These are phyloP conservation scores for Craniophora ligustri DNA, from an alignment of 2,888 invertebrate genomes.

Conservation along the genomic window DNA sequence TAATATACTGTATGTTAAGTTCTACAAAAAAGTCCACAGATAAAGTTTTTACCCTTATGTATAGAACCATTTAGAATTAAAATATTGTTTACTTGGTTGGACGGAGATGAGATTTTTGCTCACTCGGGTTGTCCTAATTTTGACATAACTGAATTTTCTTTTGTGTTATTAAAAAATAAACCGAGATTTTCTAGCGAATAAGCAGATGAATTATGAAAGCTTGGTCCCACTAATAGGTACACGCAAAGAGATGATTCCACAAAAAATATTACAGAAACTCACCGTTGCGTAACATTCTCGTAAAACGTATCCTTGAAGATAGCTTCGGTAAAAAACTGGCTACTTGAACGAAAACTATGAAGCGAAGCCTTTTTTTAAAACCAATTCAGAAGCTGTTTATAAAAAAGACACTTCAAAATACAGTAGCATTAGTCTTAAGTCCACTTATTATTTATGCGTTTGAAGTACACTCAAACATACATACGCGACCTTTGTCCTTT, in stretches of 20 bases:
- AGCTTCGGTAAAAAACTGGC: conserved; percentile 1
- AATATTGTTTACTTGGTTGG: conserved; percentile 31
- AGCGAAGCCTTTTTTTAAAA: conserved; percentile 4
- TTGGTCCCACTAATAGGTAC: conserved; percentile 22
- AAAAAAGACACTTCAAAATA: conserved; percentile 34
- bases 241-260: conserved; percentile 3
- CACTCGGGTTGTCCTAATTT: conserved; percentile 39
- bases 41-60: too few relatives aligned
- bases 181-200: conserved; percentile 24
- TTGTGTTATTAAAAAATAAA: conserved; percentile 39
- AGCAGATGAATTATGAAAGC: conserved; percentile 27
- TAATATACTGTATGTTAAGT: conserved; percentile 21
- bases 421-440: conserved; percentile 39
- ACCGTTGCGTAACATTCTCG: conserved; percentile 14
- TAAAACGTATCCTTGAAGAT: conserved; percentile 8
- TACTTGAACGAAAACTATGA: conserved; percentile 17
- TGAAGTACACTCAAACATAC: conserved; percentile 31
- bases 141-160: conserved; percentile 44
- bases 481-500: conserved; percentile 23
- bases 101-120: conserved; percentile 33
- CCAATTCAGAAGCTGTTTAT: conserved; percentile 2
- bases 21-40: conserved; percentile 13
- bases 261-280: conserved; percentile 9
- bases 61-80: conserved; percentile 28
- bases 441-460: conserved; percentile 11